These are phyloP conservation scores for Trichacis sp. DNA, from an alignment of 2,888 invertebrate genomes.

Conservation along the genomic window DNA sequence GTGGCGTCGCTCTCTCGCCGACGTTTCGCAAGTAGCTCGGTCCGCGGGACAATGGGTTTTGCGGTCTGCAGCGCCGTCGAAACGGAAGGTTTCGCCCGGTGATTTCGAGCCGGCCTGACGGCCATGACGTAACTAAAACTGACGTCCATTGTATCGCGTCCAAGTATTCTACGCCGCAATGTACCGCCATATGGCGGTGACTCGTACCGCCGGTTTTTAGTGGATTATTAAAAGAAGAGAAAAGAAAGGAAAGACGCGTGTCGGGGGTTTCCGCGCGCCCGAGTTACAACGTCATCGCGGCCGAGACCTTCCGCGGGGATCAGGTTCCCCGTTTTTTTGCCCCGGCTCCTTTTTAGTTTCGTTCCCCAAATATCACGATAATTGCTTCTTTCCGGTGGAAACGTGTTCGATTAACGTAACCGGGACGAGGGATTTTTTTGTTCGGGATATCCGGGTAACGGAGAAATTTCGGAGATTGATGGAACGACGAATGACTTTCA, in stretches of 20 bases:
- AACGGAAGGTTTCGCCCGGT: conserved; percentile 49
- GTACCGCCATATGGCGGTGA: conserved; percentile 43
- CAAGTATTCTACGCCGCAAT: conserved; percentile 18
- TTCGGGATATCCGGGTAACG: no score
- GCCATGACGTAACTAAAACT: conserved; percentile 63
- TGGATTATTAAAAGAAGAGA: conserved; percentile 48
- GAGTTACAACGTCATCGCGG: conserved; percentile 10
- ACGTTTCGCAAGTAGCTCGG: conserved; percentile 21
- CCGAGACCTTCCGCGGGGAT: conserved; percentile 22
- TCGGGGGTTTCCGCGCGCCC: not conserved
- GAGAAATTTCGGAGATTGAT: no score
- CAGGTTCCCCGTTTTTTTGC: conserved; percentile 19
- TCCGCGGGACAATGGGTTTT: conserved; percentile 34
- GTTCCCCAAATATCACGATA: not conserved
- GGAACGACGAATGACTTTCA: no score
- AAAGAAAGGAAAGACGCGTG: conserved; percentile 8
- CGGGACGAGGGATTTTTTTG: no score
- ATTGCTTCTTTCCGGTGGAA: conserved; percentile 11
- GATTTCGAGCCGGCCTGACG: conserved; percentile 54
- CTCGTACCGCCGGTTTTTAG: conserved; percentile 40
- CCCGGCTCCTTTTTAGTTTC: conserved; percentile 13
- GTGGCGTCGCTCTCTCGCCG: conserved; percentile 8
- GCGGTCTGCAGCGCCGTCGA: conserved; percentile 25
- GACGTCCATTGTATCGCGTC: conserved; percentile 60
- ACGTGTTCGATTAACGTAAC: no score